These are phyloP conservation scores for Strigamia crassipes DNA, from an alignment of 2,888 invertebrate genomes.

Conservation along the genomic window DNA sequence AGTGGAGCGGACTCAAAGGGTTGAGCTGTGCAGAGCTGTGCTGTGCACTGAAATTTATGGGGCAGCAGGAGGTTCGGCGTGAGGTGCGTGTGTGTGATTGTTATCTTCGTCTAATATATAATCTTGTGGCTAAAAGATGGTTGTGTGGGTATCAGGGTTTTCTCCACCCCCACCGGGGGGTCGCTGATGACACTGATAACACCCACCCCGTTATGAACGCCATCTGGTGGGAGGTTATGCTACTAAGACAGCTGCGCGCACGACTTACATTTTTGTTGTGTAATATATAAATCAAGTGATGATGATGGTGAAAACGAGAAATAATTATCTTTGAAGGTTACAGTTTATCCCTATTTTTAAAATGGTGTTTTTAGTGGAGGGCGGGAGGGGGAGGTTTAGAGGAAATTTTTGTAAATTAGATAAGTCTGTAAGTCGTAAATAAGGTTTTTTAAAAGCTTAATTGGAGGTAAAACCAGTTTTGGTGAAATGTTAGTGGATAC, in stretches of 20 bases:
- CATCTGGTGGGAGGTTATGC: constrained; percentile 26
- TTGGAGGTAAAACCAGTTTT: not conserved
- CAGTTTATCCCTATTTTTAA: not conserved
- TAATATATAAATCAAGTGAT: not conserved
- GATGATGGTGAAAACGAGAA: constrained; percentile 12
- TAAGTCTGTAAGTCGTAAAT: not conserved
- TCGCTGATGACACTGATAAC: constrained; percentile 13
- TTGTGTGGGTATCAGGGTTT: constrained; percentile 30
- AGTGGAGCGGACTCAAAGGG: not conserved
- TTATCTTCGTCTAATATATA: constrained; percentile 17
- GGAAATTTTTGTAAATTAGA: not conserved
- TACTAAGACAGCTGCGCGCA: constrained; percentile 17
- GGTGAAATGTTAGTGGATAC: not conserved
- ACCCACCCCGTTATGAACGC: constrained; percentile 27
- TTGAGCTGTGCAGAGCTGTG: constrained; percentile 22
- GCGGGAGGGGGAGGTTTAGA: not conserved
- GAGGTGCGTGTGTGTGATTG: constrained; percentile 30
- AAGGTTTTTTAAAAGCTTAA: not conserved
- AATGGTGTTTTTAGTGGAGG: not conserved
- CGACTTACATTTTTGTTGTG: not conserved
- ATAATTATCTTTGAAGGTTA: not conserved
- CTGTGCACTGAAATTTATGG: constrained; percentile 12
- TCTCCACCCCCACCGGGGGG: constrained; percentile 30
- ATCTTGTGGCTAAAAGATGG: constrained; percentile 30
- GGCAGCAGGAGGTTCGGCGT: constrained; percentile 30